Evolutionary conservation across 1,140 invertebrate species (phyloP).

Genomic region (Octopus sinensis): DNA sequence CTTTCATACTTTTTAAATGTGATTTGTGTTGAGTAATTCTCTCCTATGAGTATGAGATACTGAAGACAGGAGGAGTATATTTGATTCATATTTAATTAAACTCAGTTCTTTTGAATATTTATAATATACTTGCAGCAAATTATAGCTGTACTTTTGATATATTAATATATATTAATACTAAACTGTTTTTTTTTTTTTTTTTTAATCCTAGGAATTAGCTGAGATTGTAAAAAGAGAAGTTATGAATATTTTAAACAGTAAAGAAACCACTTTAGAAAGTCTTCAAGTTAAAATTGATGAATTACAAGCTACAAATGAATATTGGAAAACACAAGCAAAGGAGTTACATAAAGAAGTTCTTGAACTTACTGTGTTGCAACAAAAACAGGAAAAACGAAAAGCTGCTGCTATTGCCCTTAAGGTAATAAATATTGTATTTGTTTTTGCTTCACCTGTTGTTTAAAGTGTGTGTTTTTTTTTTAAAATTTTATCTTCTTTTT

Average conservation of each 20-base stretch:
- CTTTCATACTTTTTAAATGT: no score
- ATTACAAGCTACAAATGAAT: constrained; percentile 31
- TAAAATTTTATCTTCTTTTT: background rate
- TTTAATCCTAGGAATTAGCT: constrained; percentile 29
- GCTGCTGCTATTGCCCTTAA: constrained; percentile 36
- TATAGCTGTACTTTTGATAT: no score
- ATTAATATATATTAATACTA: background rate
- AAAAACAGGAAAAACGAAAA: constrained; percentile 41
- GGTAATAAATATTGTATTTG: constrained; percentile 21
- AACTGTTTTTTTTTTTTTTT: background rate
- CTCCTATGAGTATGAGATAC: no score
- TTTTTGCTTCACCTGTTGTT: background rate
- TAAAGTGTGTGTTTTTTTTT: background rate
- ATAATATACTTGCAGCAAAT: no score
- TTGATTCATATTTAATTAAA: no score
- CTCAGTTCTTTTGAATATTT: no score
- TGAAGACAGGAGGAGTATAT: no score
- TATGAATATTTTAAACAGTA: constrained; percentile 27
- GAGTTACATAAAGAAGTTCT: constrained; percentile 39
- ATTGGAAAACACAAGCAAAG: constrained; percentile 40
- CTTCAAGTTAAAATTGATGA: constrained; percentile 61
- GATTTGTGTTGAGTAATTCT: no score
- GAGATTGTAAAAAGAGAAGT: constrained; percentile 31
- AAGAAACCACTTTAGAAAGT: constrained; percentile 23
- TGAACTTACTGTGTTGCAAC: constrained; percentile 36